Evolutionary conservation across 2,113 vertebrate species (phyloP), one percentile per base, ranked within the genome.

Genomic region (Ciconia boyciana): DNA sequence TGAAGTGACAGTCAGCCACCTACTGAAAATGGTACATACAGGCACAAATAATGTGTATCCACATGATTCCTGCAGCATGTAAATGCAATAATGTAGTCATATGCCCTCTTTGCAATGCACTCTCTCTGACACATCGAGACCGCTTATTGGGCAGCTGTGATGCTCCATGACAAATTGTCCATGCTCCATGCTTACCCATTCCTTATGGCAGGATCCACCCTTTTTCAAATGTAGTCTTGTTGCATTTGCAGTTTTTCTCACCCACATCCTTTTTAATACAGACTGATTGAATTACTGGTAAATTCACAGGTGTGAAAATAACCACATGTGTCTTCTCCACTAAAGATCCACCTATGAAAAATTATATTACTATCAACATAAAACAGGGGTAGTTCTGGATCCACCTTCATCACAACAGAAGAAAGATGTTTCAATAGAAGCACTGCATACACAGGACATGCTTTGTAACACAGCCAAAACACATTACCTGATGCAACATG

Each of bases 11-110:
- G 94, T 80, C 94, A 96, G 87, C 43, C 80, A 95, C 55, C 90
- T 91, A 96, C 87, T 87, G 81, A 94, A 97, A 97, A 95, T n/a
- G 49, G 92, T 93, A 94, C 88, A 91, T 87, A 93, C n/a, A 76
- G 66, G 65, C 94, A 96, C 83, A 96, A 97, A 95, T 93, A 96
- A 96, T 80, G 88, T 64, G 80, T 41, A 95, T 79, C 90, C 81
- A 88, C 89, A 82, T 39, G 82, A 94, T 54, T 85, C 69, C 92
- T 94, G 93, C 81, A 91, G 83, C 48, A 77, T 11, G 55, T 77
- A 91, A 85, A 84, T 51, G 16, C 69, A 48, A 62, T 92, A 81
- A 92, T 34, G 65, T 36, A 79, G 78, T 71, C 69, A 84, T 75
- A 74, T 32, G 55, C n/a, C 60, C 52, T 51, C 69, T 89, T 78